Percentiles rank a stretch among this genome's conserved stretches.
Conservation (phyloP, 2,797 vertebrate genomes). For the Lepus townsendii region DNA sequence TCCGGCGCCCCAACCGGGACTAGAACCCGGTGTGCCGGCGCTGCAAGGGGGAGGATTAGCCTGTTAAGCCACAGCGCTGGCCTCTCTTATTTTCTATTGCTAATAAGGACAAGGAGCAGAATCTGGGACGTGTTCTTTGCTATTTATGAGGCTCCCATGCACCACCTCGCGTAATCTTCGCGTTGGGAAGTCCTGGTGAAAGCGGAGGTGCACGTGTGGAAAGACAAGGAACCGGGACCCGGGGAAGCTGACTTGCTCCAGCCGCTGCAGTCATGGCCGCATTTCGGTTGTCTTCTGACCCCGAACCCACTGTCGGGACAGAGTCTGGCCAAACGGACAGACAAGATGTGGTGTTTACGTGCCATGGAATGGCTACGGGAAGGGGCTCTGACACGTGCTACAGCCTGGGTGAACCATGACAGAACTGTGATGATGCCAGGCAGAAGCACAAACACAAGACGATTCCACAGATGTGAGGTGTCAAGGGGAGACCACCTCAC, state of each 20-base stretch:
- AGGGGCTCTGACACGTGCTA: background rate
- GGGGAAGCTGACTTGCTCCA: background rate
- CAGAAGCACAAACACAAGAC: background rate
- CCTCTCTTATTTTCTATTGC: background rate
- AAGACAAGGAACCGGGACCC: background rate
- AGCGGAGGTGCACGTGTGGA: background rate
- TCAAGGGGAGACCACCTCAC: background rate
- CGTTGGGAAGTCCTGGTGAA: background rate
- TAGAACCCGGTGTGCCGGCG: too few species aligned
- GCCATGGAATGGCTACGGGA: background rate
- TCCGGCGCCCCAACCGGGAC: too few species aligned
- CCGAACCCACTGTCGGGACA: background rate
- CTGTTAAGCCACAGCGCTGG: too few species aligned
- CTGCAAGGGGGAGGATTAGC: too few species aligned
- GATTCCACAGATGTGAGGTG: background rate
- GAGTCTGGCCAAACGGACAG: background rate
- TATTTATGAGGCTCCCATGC: background rate
- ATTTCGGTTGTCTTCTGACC: background rate
- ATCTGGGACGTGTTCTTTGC: background rate
- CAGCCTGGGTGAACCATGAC: background rate
- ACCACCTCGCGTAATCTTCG: constrained; percentile 19
- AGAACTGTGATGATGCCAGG: background rate
- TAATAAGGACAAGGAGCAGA: background rate
- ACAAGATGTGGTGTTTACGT: fast-evolving
- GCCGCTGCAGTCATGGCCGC: background rate